Evolutionary conservation across 1,140 invertebrate species (phyloP), one percentile per base, ranked within the genome.

Genomic region (Atta colombica): DNA sequence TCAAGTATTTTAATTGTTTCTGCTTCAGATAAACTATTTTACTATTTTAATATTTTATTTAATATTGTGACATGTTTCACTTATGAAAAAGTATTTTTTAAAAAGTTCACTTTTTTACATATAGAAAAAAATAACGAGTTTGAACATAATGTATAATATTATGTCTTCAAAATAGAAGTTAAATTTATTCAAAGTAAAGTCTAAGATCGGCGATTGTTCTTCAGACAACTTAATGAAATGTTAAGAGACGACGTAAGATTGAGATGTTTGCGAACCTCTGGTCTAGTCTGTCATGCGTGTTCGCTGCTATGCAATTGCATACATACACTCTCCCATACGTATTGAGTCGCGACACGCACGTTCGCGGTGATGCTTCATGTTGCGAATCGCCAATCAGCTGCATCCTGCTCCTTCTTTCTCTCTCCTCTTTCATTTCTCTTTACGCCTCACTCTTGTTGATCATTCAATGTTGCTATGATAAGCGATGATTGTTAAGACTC

Each of bases 361-460:
- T 88, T 71, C 51, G 25, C 49, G 66, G 58, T 71, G 69, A 68
- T 84, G 78, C 60, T 69, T 71, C 49, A 61, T 51, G 77, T 78
- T 66, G 60, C 85, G 81, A 91, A 89, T 90, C 74, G 53, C 63
- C 91, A 92, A 93, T 93, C 92, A 92, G 86, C 88, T 63, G 89
- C 92, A 93, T 93, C 92, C 92, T 93, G 91, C 89, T 88, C 86
- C 88, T 91, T 80, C 88, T 82, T 91, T 89, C 87, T 66, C 60
- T 82, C 77, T 78, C 28, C 80, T 63, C 14, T 49, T 55, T 55
- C 53, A n/a, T n/a, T 21, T 16, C 61, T 85, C 39, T 85, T 49
- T n/a, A 3, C 25, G 49, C 16, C 12, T 31, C 35, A 28, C 18
- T 35, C 21, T n/a, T 75, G 51, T 78, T 55, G 49, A 53, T 68